Evolutionary conservation across 2,888 invertebrate genomes (phyloP), one percentile per base, ranked within the genome.

Genomic region (Calameuta pallipes): DNA sequence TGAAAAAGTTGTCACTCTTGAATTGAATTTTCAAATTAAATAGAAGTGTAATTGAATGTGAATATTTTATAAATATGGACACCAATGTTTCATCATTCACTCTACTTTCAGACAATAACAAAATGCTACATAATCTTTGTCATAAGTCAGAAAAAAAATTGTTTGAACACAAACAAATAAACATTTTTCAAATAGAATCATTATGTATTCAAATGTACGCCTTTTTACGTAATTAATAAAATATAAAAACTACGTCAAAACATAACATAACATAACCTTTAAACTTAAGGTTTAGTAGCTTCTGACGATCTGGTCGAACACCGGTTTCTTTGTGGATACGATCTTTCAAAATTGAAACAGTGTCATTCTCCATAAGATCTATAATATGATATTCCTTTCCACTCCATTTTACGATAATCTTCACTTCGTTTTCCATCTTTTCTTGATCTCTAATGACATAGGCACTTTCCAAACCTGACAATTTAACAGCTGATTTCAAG

Each of bases 231-330:
- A 23, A 56, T 56, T 15, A 30, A 41, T 36, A 30, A 15, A 74
- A 23, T 31, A 36, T 75, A 33, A 74, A 30, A 56, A 69, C 69
- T 69, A 35, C n/a, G 75, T 36, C 73, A 69, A 77, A 78, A 33
- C 80, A 85, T 85, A 85, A 33, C 80, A 85, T 85, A 85, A 84
- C 83, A 85, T 88, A 92, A 97, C 98, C 98, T 95, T 98, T 97
- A 89, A 95, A 94, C 93, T 98, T 98, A 76, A 99, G 94, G 92
- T 98, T 98, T 73, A 99, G 93, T 73, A 99, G 92, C 92, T 98
- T 99, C 91, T 99, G 98, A 82, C 98, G 93, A 88, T 97, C 96
- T n/a, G 98, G 97, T 79, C 96, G 94, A 35, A 99, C 98, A 81
- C 97, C 96, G 74, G 98, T 99, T 89, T 96, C 95, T 90, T 95